Conservation (phyloP, 1,140 invertebrate genomes). For the Druon quercuslanigerum region DNA sequence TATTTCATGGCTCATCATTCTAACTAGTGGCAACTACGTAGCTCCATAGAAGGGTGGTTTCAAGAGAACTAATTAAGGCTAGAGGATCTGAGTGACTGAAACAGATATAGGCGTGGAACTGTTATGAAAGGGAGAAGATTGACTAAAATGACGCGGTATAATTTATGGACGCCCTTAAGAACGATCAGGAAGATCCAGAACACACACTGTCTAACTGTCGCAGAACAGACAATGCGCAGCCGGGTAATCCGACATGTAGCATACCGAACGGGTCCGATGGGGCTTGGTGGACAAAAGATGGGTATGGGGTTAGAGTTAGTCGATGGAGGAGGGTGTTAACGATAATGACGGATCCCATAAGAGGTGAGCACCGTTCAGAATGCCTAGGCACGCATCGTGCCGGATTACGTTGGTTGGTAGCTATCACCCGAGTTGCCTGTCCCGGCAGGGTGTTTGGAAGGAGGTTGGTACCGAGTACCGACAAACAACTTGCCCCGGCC, state of each 20-base stretch:
- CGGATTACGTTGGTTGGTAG: constrained; percentile 53
- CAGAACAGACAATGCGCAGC: constrained; percentile 27
- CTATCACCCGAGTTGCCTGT: constrained; percentile 42
- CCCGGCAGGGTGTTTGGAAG: constrained; percentile 41
- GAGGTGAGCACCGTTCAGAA: constrained; percentile 57
- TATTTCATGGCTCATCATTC: no score
- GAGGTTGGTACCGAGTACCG: constrained; percentile 36
- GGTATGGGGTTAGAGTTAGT: neutral
- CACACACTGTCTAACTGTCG: constrained; percentile 26
- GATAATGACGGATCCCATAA: constrained; percentile 57
- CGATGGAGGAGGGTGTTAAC: constrained; percentile 48
- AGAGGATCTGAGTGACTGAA: constrained; percentile 1
- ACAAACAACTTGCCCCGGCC: constrained; percentile 34
- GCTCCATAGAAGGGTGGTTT: neutral
- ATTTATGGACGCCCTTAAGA: constrained; percentile 30
- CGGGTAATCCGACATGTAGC: constrained; percentile 28
- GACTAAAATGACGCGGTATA: constrained; percentile 21
- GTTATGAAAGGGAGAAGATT: neutral
- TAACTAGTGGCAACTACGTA: no score
- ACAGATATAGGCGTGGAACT: neutral
- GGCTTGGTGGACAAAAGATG: constrained; percentile 22
- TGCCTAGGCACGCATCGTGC: constrained; percentile 55
- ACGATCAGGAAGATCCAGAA: constrained; percentile 26
- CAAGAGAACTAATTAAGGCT: neutral
- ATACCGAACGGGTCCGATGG: constrained; percentile 23